Evolutionary conservation across 2,888 invertebrate genomes (phyloP), one percentile per base, ranked within the genome.

Genomic region (Erebia palarica): DNA sequence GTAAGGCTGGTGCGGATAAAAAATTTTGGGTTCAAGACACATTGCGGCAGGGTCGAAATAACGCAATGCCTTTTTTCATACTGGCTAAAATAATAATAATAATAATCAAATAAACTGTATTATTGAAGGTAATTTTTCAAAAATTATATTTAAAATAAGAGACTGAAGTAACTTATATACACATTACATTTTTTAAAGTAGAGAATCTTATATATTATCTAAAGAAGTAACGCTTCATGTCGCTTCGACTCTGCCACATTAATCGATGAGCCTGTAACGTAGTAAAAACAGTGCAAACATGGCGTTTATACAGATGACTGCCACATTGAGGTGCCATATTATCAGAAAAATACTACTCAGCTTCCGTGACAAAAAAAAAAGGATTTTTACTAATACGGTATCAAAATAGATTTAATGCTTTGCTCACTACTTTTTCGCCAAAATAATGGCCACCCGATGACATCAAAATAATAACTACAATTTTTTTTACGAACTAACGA

Each of bases 341-440:
- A 36, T 47, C 16, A 16, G 44, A 61, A 18, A 18, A 61, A 44
- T 60, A 60, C 18, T 61, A 18, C 18, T 55, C 18, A 55, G 55
- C 18, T 16, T 10, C 55, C 16, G 11, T 4, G 13, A 47, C 7
- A 55, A 55, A 18, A 16, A 53, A 49, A 51, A 51, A 14, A 51
- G 5, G 3, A 5, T 21, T 2, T 57, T 27, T 59, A 1, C 51
- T 49, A 51, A 49, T 63, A 49, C 21, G 49, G 9, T 21, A 51
- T 51, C 13, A 64, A 49, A 53, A 49, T 73, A 70, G 36, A 42
- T 65, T 61, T 49, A 27, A 44, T 68, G 65, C 16, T 51, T 57
- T 21, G 0, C 44, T 9, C 44, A 65, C 55, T 70, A 68, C 42
- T 65, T 61, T 36, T 73, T 71, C 70, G 68, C 70, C 68, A 60